A percentile compares a stretch with the other conserved stretches of the same genome.
These are phyloP conservation scores for Amblyornis subalaris DNA, from an alignment of 2,113 vertebrate species.

Conservation along the genomic window DNA sequence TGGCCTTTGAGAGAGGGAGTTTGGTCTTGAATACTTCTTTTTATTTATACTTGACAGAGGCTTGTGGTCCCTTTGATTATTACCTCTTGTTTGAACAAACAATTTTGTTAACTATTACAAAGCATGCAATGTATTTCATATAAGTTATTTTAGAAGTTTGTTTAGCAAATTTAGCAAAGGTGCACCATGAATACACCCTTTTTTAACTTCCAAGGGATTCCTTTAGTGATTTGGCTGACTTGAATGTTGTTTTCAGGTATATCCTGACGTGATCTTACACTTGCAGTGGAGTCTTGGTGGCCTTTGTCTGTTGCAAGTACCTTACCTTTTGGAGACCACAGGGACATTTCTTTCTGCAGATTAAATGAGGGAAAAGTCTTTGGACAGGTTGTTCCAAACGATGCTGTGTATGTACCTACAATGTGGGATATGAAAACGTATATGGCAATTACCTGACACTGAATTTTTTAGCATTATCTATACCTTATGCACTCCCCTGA, in stretches of 20 bases:
- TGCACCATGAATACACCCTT: not conserved
- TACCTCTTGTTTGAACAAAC: not conserved
- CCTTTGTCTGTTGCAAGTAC: not conserved
- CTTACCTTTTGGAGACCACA: not conserved
- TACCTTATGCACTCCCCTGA: not conserved
- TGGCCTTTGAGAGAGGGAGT: not conserved
- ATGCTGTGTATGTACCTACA: not conserved
- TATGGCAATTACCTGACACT: not conserved
- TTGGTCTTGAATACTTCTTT: not conserved
- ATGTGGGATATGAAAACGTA: not conserved
- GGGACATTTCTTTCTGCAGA: not conserved
- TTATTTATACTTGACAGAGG: not conserved
- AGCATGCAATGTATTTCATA: not conserved
- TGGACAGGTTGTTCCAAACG: not conserved
- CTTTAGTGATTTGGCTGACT: not conserved
- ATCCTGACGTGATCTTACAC: not conserved
- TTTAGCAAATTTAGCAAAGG: not conserved
- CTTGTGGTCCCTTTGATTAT: not conserved
- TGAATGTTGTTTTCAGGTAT: not conserved
- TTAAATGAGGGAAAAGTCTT: not conserved
- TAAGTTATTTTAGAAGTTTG: not conserved
- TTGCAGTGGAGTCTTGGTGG: not conserved
- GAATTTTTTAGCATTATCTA: not conserved
- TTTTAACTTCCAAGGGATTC: not conserved
- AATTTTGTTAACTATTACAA: not conserved